These are phyloP conservation scores for Plotosus lineatus DNA, from an alignment of 2,113 vertebrate genomes.

Conservation along the genomic window DNA sequence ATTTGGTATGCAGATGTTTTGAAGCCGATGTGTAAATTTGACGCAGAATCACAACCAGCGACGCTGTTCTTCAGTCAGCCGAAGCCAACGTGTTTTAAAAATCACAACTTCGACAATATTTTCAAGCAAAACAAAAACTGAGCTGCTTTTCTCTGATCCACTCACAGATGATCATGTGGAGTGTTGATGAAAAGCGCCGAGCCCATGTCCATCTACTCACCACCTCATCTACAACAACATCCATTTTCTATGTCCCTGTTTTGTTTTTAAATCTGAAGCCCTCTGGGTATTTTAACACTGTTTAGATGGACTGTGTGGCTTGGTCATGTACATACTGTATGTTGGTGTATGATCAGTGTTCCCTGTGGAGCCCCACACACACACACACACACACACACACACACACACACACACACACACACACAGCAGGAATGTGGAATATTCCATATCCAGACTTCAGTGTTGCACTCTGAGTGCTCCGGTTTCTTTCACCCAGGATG, in stretches of 20 bases:
- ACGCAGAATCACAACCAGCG: slow-evolving; percentile 45
- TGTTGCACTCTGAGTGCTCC: slow-evolving; percentile 15
- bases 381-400: neutral
- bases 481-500: neutral
- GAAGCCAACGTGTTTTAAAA: slow-evolving; percentile 38
- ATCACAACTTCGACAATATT: slow-evolving; percentile 32
- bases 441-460: slow-evolving; percentile 9
- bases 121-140: slow-evolving; percentile 16
- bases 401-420: neutral
- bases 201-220: neutral
- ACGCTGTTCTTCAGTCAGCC: slow-evolving; percentile 21
- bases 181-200: neutral
- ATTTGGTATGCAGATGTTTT: slow-evolving; percentile 60
- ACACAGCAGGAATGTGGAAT: neutral
- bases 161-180: slow-evolving; percentile 13
- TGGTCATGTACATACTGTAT: slow-evolving; percentile 42
- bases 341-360: slow-evolving; percentile 32
- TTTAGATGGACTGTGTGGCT: slow-evolving; percentile 9
- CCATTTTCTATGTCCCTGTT: slow-evolving; percentile 2
- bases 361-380: slow-evolving; percentile 6
- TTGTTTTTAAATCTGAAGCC: neutral
- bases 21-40: slow-evolving; percentile 30
- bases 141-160: slow-evolving; percentile 12
- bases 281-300: slow-evolving; percentile 7
- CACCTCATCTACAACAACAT: neutral